These are phyloP conservation scores for Pemphigus obesinymphae DNA, from an alignment of 1,140 invertebrate genomes.

Conservation along the genomic window DNA sequence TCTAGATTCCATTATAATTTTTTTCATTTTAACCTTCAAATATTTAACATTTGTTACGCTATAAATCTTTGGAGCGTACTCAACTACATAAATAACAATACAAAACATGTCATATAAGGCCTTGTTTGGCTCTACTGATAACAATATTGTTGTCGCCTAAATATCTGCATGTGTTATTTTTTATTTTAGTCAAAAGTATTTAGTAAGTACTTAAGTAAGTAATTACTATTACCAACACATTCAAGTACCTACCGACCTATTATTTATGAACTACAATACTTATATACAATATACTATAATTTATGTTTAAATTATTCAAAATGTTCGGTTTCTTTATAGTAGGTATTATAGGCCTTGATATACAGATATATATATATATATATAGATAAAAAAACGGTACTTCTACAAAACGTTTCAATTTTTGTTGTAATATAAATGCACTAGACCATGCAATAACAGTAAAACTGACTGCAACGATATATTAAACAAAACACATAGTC, in stretches of 20 bases:
- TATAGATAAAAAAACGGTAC: background rate
- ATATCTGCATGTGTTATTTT: too few species aligned
- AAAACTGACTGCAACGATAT: background rate
- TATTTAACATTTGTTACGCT: background rate
- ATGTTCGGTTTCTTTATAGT: background rate
- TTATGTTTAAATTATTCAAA: background rate
- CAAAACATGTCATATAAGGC: background rate
- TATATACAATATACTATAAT: too few species aligned
- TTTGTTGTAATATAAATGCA: background rate
- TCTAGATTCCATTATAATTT: background rate
- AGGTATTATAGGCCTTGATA: background rate
- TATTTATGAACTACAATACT: background rate
- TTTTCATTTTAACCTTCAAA: background rate
- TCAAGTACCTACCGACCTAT: background rate
- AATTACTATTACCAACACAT: background rate
- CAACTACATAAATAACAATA: background rate
- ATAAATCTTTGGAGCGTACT: background rate
- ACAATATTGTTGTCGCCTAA: background rate
- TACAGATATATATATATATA: too few species aligned
- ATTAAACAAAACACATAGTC: background rate
- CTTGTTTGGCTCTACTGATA: background rate
- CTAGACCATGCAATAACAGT: conserved; percentile 7
- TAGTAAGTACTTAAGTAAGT: background rate
- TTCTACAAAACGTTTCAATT: background rate
- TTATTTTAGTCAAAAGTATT: background rate